Evolutionary conservation across 2,113 vertebrate species (phyloP).

Genomic region (Aramus guarauna): DNA sequence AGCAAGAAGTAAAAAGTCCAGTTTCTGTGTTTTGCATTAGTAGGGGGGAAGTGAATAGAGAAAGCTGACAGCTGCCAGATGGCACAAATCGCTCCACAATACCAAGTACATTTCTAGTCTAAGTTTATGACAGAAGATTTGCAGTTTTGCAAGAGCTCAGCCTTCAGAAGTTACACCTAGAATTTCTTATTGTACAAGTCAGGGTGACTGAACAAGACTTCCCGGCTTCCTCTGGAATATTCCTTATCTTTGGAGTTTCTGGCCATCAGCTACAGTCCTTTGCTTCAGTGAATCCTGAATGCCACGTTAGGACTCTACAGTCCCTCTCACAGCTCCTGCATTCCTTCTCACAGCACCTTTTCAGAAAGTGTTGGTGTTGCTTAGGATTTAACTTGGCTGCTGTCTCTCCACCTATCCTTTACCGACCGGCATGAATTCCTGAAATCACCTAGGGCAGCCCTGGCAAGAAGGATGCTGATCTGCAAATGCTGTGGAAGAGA

Average conservation of each 20-base stretch:
- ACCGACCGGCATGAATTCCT: neutral
- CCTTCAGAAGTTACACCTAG: conserved; percentile 20
- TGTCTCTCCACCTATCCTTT: neutral
- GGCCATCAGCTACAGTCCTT: neutral
- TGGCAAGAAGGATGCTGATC: neutral
- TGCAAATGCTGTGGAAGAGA: neutral
- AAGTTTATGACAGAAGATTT: conserved; percentile 57
- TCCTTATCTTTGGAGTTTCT: neutral
- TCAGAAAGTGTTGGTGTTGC: neutral
- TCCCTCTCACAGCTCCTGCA: neutral
- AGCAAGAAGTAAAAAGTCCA: conserved; percentile 47
- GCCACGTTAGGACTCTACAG: neutral
- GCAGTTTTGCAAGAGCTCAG: conserved; percentile 52
- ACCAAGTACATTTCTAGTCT: conserved; percentile 47
- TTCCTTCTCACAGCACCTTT: neutral
- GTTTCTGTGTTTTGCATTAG: conserved; percentile 65
- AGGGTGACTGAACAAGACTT: neutral
- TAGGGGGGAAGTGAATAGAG: conserved; percentile 41
- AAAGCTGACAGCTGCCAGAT: conserved; percentile 69
- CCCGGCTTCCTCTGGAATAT: neutral
- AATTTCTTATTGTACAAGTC: neutral
- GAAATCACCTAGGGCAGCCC: neutral
- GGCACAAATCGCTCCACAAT: conserved; percentile 61
- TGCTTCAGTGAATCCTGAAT: neutral
- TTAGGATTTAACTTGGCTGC: neutral